A percentile compares a stretch with the other conserved stretches of the same genome.
phyloP scores from a whole-genome alignment of 2,888 invertebrate genomes.

The Andrena flavipes region DNA sequence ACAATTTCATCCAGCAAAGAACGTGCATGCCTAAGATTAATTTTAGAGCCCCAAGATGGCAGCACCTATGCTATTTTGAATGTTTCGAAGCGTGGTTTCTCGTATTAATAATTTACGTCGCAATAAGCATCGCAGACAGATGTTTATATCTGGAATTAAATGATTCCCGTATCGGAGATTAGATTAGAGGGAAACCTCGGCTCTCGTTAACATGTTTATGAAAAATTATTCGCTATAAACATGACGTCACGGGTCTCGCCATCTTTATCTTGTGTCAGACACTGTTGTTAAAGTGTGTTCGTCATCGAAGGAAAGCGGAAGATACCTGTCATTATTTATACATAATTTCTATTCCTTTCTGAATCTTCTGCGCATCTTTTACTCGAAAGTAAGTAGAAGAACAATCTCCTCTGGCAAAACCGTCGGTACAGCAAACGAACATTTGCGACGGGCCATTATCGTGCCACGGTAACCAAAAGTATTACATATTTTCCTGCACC shows the following conservation, averaged over 20 bases:
- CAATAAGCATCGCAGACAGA: background rate
- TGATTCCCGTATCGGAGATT: constrained; percentile 3
- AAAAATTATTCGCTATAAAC: constrained; percentile 34
- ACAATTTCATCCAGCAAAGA: background rate
- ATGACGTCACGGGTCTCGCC: constrained; percentile 70
- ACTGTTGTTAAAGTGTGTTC: constrained; percentile 60
- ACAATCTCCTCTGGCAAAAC: background rate
- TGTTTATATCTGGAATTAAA: background rate
- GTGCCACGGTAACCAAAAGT: constrained; percentile 16
- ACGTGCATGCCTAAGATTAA: background rate
- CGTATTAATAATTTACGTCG: background rate
- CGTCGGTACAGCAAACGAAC: background rate
- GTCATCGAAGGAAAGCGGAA: constrained; percentile 56
- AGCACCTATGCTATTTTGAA: constrained; percentile 15
- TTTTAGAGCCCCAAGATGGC: constrained; percentile 21
- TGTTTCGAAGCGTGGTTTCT: background rate
- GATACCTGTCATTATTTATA: constrained; percentile 54
- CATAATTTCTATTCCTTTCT: background rate
- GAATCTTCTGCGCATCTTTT: constrained; percentile 6
- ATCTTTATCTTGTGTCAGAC: constrained; percentile 67
- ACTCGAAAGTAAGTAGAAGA: constrained; percentile 39
- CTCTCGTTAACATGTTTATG: background rate
- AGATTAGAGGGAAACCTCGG: background rate
- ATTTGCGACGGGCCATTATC: background rate
- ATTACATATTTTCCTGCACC: constrained; percentile 15